A percentile compares a stretch with the other conserved stretches of the same genome.
Conservation (phyloP, 2,113 vertebrate species). For the Ovis canadensis region DNA sequence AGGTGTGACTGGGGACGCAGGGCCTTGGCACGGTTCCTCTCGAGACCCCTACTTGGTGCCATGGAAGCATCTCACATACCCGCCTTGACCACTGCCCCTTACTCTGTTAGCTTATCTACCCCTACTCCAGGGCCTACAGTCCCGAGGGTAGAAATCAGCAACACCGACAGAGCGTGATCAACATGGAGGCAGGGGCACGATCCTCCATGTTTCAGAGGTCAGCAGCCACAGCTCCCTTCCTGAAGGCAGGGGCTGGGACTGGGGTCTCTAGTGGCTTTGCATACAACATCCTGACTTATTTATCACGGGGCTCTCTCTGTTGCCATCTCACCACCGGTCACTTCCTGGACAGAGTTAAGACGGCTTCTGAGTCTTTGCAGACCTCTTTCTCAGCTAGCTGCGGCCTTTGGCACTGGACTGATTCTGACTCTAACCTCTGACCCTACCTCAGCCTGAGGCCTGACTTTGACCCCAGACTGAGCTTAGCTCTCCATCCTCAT, state of each 20-base stretch:
- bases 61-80: background rate
- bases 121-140: background rate
- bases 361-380: background rate
- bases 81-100: accelerated
- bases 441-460: background rate
- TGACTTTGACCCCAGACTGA: background rate
- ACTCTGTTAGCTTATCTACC: too few relatives aligned
- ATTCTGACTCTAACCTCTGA: slow-evolving; percentile 58
- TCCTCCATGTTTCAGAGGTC: background rate
- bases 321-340: background rate
- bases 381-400: background rate
- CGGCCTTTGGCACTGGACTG: slow-evolving; percentile 12
- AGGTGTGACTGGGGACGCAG: background rate
- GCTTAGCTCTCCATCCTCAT: slow-evolving; percentile 16
- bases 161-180: accelerated
- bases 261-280: background rate
- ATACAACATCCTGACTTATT: background rate
- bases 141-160: accelerated
- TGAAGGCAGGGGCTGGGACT: background rate
- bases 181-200: background rate
- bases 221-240: accelerated
- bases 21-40: background rate
- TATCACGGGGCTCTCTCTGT: background rate
- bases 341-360: background rate
- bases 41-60: background rate